Evolutionary conservation across 2,797 vertebrate genomes (phyloP).

Genomic region (Neosalanx taihuensis): DNA sequence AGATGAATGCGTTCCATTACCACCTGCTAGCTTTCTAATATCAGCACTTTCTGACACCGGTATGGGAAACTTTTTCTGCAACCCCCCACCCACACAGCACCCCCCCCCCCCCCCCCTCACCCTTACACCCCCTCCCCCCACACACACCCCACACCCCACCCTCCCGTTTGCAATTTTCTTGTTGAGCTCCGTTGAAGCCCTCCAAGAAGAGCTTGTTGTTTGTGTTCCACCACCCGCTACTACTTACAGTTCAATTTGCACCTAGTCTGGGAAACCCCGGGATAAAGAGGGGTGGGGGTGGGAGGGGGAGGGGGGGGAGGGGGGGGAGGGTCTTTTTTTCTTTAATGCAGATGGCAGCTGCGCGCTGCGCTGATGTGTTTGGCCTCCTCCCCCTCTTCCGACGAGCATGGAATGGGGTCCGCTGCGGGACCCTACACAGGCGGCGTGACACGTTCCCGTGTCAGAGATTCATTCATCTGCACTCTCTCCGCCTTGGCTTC

Average conservation of each 20-base stretch:
- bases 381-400: conserved; percentile 35
- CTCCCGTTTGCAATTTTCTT: no score
- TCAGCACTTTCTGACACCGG: conserved; percentile 37
- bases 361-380: conserved; percentile 47
- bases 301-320: no score
- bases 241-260: not conserved
- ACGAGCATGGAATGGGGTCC: conserved; percentile 49
- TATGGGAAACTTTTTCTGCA: not conserved
- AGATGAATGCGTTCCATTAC: conserved; percentile 60
- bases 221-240: not conserved
- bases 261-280: not conserved
- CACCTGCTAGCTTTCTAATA: conserved; percentile 42
- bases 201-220: no score
- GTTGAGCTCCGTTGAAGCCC: no score
- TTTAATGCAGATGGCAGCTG: not conserved
- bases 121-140: no score
- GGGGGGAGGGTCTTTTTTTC: not conserved
- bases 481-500: conserved; percentile 36
- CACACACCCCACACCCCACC: no score
- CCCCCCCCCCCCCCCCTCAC: no score
- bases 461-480: conserved; percentile 52
- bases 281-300: no score
- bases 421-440: conserved; percentile 37
- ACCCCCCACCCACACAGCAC: no score
- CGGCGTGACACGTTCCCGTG: conserved; percentile 62